Evolutionary conservation across 2,797 vertebrate genomes (phyloP), one percentile per base, ranked within the genome.

Genomic region (Psittacula echo): DNA sequence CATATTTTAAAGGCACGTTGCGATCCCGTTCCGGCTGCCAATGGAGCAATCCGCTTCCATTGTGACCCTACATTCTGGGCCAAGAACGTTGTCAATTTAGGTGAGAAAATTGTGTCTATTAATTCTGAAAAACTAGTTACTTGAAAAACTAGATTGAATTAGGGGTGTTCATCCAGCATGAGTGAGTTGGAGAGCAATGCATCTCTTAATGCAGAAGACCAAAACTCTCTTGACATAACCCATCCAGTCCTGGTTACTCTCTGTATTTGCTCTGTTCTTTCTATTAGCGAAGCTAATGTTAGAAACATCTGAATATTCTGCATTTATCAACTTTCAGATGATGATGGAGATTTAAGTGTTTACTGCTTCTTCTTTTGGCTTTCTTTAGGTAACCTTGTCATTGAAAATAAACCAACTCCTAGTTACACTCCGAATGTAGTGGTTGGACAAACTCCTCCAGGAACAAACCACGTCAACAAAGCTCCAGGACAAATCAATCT

Each of bases 1-100:
- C 98, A 99, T 95, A 98, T 99, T 90, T 98, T 99, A 95, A 99
- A 99, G 97, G 99, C 99, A 2, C 98, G 99, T 7, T 98, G 99
- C 78, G 99, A 99, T 85, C 98, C 99, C 8, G 99, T 99, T 8
- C 99, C 99, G 8, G 99, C 99, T 96, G 99, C 99, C 94, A 99
- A 99, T 39, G 99, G 99, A 92, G 98, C 99, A 6, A 98, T 99
- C 39, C 99, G 99, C 83, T 99, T 99, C 97, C 99, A 99, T 94
- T 99, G 99, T 93, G 99, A 99, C 94, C 99, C 99, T 58, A 99
- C 99, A 1, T 99, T 99, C 97, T 99, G 99, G 99, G 99, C 99
- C 91, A 99, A 99, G 98, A 99, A 99, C 12, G 99, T 99, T 39
- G 99, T 99, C 73, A 99, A 99, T 97, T 97, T 99, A 96, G 99